These are phyloP conservation scores for Etheostoma cragini DNA, from an alignment of 2,113 vertebrate species.

Conservation along the genomic window DNA sequence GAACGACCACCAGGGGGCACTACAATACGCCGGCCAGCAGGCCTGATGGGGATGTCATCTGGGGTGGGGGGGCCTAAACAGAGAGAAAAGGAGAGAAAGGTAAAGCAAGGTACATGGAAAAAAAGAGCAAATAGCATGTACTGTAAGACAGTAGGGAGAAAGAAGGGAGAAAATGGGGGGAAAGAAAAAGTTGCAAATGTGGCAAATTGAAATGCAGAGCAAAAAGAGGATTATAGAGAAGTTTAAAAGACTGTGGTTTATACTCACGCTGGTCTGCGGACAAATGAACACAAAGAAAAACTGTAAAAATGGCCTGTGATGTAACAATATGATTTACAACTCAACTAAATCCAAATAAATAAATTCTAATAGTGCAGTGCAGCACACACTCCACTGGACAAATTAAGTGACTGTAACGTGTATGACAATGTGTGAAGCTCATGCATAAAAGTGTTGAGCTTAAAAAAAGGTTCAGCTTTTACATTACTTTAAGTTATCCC, in stretches of 20 bases:
- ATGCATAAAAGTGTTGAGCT: background rate
- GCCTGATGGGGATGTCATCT: conserved; percentile 87
- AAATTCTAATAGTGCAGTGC: background rate
- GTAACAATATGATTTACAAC: background rate
- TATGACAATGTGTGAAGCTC: background rate
- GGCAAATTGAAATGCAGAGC: background rate
- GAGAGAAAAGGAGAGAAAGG: background rate
- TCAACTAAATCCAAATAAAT: too few relatives aligned
- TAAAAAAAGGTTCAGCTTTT: background rate
- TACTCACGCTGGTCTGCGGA: background rate
- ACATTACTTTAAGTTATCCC: background rate
- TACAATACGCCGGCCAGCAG: conserved; percentile 94
- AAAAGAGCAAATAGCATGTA: background rate
- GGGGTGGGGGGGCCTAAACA: conserved; percentile 83
- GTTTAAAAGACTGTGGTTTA: background rate
- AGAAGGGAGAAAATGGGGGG: background rate
- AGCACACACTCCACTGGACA: background rate
- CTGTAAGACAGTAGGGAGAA: background rate
- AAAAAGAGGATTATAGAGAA: background rate
- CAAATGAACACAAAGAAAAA: background rate
- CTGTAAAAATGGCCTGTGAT: background rate
- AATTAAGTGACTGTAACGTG: background rate
- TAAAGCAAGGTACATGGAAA: background rate
- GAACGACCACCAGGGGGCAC: conserved; percentile 96
- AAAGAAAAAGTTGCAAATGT: background rate